phyloP scores from a whole-genome alignment of 2,797 vertebrate genomes.

The Hypotaenidia philippensis region DNA sequence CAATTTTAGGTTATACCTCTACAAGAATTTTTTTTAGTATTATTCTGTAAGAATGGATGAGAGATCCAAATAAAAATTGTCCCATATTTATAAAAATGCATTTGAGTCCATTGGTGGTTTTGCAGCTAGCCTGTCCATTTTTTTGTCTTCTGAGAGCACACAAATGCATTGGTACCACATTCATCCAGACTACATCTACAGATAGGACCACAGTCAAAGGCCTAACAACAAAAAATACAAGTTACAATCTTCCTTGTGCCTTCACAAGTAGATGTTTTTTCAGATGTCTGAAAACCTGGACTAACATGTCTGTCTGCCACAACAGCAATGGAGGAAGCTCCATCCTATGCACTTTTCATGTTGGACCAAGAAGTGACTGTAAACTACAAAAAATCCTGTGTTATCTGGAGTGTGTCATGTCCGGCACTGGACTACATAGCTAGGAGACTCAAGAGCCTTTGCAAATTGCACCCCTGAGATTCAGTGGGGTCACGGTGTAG shows the following conservation, averaged over 20 bases:
- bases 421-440: too few species aligned
- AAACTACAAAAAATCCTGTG: background rate
- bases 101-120: background rate
- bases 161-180: background rate
- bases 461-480: background rate
- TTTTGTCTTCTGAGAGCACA: background rate
- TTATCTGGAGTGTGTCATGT: background rate
- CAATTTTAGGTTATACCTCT: background rate
- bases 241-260: background rate
- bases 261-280: background rate
- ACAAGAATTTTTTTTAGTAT: background rate
- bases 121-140: background rate
- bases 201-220: background rate
- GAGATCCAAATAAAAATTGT: background rate
- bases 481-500: background rate
- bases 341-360: background rate
- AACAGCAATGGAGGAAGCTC: background rate
- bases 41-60: background rate
- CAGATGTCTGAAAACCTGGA: background rate
- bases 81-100: background rate
- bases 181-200: background rate
- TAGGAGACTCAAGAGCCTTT: background rate
- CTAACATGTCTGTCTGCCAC: background rate
- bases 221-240: background rate
- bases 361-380: background rate